phyloP scores from a whole-genome alignment of 2,797 vertebrate species.

The Naso thynnoides region DNA sequence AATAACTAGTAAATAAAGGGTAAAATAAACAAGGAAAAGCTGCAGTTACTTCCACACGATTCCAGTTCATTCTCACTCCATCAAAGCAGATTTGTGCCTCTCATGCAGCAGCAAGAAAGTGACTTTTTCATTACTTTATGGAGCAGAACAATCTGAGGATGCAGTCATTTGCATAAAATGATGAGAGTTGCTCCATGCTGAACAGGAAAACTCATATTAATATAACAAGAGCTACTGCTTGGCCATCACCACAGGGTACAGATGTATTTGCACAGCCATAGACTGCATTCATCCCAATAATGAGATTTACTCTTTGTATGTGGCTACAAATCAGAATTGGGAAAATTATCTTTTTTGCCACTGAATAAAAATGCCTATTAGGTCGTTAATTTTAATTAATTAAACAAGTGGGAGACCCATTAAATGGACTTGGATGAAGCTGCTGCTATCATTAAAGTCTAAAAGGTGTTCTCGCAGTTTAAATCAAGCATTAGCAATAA shows the following conservation, averaged over 20 bases:
- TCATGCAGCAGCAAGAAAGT: slow-evolving; percentile 57
- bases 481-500: slow-evolving; percentile 27
- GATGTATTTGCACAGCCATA: slow-evolving; percentile 52
- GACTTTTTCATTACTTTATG: slow-evolving; percentile 76
- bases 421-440: slow-evolving; percentile 36
- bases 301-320: slow-evolving; percentile 58
- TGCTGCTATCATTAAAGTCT: slow-evolving; percentile 40
- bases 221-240: slow-evolving; percentile 54
- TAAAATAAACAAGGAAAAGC: slow-evolving; percentile 16
- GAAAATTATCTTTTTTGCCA: slow-evolving; percentile 53
- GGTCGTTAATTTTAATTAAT: slow-evolving; percentile 67
- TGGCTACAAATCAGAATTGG: slow-evolving; percentile 37
- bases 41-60: background rate
- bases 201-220: slow-evolving; percentile 68
- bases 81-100: slow-evolving; percentile 56
- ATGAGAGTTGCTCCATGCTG: slow-evolving; percentile 76
- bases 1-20: slow-evolving; percentile 16
- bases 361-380: slow-evolving; percentile 47
- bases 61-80: slow-evolving; percentile 49
- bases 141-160: slow-evolving; percentile 76
- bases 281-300: slow-evolving; percentile 44
- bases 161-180: slow-evolving; percentile 82
- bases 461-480: slow-evolving; percentile 34
- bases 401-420: slow-evolving; percentile 48
- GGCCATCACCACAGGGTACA: slow-evolving; percentile 47